Conservation (phyloP, 2,113 vertebrate species). For the Catharus fuscescens region DNA sequence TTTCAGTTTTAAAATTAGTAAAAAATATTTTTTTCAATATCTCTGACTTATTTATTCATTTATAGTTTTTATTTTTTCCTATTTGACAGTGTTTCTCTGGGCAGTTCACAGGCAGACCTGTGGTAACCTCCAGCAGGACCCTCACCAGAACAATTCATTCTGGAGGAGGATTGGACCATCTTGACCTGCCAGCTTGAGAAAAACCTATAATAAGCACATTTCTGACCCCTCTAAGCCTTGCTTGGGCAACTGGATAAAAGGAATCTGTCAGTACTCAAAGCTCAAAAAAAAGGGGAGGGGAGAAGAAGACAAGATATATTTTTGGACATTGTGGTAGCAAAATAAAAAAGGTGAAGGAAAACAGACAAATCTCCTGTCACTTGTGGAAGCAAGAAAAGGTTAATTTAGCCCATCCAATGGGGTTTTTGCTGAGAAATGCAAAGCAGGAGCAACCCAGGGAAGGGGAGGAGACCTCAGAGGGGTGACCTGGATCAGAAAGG, state of each 20-base stretch:
- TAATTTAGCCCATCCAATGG: not conserved
- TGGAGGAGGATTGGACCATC: not conserved
- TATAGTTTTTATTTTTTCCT: not conserved
- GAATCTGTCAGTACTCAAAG: not conserved
- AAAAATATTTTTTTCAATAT: not conserved
- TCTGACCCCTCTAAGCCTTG: not conserved
- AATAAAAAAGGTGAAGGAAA: not conserved
- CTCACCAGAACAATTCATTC: rapidly evolving
- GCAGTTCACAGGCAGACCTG: not conserved
- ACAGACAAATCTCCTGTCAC: not conserved
- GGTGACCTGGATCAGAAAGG: not conserved
- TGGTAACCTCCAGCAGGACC: not conserved
- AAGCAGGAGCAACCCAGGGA: not conserved
- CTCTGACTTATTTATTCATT: not conserved
- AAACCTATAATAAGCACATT: not conserved
- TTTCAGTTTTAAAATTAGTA: not conserved
- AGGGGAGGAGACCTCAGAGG: not conserved
- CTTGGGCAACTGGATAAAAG: not conserved
- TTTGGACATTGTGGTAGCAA: not conserved
- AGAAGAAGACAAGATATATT: rapidly evolving
- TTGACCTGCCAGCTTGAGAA: not conserved
- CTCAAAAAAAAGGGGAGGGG: rapidly evolving
- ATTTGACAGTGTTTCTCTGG: not conserved
- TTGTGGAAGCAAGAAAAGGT: not conserved
- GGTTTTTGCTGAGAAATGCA: not conserved